Conservation (phyloP, 2,113 vertebrate genomes). For the Antigone vipio region DNA sequence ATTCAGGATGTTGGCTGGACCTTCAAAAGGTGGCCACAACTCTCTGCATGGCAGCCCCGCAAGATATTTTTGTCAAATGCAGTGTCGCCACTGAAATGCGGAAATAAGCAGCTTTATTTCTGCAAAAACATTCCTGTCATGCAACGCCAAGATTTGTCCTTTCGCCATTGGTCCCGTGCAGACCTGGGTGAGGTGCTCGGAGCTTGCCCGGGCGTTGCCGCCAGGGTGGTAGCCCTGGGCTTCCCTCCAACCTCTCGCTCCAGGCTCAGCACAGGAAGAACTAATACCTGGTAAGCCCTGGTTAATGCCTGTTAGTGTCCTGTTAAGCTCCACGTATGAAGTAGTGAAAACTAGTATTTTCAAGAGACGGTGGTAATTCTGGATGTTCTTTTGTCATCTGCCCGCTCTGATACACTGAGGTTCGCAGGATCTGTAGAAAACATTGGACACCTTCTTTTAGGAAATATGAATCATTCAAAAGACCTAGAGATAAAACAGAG, state of each 20-base stretch:
- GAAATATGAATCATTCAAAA: neutral
- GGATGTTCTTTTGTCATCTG: neutral
- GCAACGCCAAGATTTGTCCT: neutral
- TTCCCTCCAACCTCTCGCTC: neutral
- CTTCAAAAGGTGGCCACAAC: neutral
- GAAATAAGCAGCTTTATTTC: neutral
- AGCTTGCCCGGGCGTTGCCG: neutral
- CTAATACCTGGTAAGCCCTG: neutral
- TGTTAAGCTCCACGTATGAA: too few species aligned
- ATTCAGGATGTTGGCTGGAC: too few species aligned
- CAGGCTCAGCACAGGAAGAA: neutral
- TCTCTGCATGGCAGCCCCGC: neutral
- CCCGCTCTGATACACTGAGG: too few species aligned
- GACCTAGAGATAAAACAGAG: neutral
- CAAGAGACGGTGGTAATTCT: neutral
- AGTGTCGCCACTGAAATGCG: too few species aligned
- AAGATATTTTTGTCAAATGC: neutral
- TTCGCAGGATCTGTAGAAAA: neutral
- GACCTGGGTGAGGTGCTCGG: neutral
- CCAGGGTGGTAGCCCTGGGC: neutral
- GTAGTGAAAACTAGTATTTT: neutral
- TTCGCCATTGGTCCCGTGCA: rapidly evolving
- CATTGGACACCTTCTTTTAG: neutral
- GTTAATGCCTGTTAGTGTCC: neutral
- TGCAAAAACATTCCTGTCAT: neutral